Base-by-base conservation (phyloP, 1,140 invertebrate genomes). In the Calephelis virginiensis region DNA sequence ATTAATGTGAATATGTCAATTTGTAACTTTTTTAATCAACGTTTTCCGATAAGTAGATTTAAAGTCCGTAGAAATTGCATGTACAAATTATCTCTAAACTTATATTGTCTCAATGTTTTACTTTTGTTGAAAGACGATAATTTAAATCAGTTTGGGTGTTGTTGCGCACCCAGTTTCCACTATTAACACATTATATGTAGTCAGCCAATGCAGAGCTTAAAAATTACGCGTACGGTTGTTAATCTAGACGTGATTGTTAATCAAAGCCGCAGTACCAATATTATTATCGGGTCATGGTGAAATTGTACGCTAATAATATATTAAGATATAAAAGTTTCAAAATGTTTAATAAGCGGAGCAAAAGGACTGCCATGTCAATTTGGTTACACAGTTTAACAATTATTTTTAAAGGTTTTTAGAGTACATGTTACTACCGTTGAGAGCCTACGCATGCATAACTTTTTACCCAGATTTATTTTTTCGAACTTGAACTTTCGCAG, bases 231-330 rank as follows among this genome's bases (percentile, higher is more conserved):
- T 28, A 28, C 28, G 28, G 2, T 28, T 28, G 28, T 43, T 43
- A 43, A 53, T 53, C 49, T 53, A 28, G 50, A 11, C 7, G 11
- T 12, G 6, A 37, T 37, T 28, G 5, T 28, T 37, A 12, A 56
- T 56, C 50, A 14, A 7, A 59, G 53, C 28, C 53, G 28, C 53
- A 37, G 12, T 67, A 66, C 67, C 67, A 67, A 68, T 64, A 72
- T 72, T 64, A 72, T 72, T 72, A 72, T 72, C 64, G 49, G 63
- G 66, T 69, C 68, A 65, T 59, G 46, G 62, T 62, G 68, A 69
- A 69, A 69, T 67, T 72, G 63, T 53, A 61, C 61, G 61, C 61
- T 59, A 67, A 61, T 56, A 59, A 59, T 59, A 59, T 59, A 59
- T 59, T 59, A 59, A 59, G 53, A 59, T 59, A 59, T 59, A 59